phyloP scores from a whole-genome alignment of 2,113 vertebrate species.

The Pongo pygmaeus region DNA sequence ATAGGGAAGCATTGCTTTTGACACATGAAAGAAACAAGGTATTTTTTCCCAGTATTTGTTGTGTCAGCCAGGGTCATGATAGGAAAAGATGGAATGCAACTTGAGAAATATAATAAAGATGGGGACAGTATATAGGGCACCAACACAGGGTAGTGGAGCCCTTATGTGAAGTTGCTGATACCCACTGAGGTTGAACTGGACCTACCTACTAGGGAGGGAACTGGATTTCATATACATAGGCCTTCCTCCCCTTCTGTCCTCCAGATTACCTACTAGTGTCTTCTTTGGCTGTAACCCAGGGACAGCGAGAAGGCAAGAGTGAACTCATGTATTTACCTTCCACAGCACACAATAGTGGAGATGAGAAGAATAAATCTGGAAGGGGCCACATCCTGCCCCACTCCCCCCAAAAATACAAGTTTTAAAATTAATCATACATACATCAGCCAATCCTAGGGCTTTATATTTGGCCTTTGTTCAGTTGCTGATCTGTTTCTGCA shows the following conservation, averaged over 20 bases:
- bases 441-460: not conserved
- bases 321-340: not conserved
- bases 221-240: rapidly evolving
- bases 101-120: not conserved
- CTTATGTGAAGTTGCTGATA: rapidly evolving
- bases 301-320: too few species aligned
- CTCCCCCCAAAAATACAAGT: not conserved
- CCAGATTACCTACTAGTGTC: not conserved
- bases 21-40: too few species aligned
- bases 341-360: not conserved
- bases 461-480: rapidly evolving
- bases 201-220: not conserved
- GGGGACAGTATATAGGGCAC: not conserved
- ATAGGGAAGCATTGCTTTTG: not conserved
- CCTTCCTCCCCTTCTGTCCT: not conserved
- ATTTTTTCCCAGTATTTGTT: not conserved
- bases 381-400: rapidly evolving
- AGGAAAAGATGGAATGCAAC: not conserved
- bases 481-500: too few species aligned
- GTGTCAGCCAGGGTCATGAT: rapidly evolving
- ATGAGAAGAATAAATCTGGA: not conserved
- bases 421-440: rapidly evolving
- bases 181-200: too few species aligned
- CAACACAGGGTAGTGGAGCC: not conserved
- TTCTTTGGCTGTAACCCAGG: not conserved